phyloP scores from a whole-genome alignment of 1,140 invertebrate genomes.

The Euwallacea fornicatus region DNA sequence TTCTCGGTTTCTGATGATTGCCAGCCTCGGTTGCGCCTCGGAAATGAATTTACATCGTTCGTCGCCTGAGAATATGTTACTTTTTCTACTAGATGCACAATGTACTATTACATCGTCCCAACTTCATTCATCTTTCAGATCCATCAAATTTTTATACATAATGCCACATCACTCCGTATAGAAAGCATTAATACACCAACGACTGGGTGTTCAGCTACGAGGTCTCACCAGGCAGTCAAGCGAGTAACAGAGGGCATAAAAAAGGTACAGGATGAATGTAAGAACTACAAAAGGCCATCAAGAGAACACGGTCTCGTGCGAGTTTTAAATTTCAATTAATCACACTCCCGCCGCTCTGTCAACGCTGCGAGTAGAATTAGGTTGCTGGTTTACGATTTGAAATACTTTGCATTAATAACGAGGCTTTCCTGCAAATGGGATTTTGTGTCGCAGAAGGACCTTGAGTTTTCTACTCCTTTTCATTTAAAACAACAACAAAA shows the following conservation, averaged over 20 bases:
- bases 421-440: neutral
- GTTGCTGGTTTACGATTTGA: conserved; percentile 18
- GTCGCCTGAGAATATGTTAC: no score
- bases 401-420: conserved; percentile 12
- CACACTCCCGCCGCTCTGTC: conserved; percentile 24
- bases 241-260: conserved; percentile 8
- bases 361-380: conserved; percentile 16
- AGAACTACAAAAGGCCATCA: conserved; percentile 39
- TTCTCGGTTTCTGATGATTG: no score
- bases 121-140: no score
- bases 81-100: no score
- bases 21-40: no score
- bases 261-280: conserved; percentile 28
- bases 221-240: neutral
- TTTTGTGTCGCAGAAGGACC: neutral
- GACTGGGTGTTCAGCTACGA: no score
- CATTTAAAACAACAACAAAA: neutral
- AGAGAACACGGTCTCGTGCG: conserved; percentile 36
- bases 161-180: no score
- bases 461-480: neutral
- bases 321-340: conserved; percentile 42
- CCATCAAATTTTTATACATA: no score
- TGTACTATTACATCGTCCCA: no score
- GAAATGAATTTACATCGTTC: no score
- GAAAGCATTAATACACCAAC: no score